Base-by-base conservation (phyloP, 2,888 invertebrate genomes). In the Rosalia funebris region DNA sequence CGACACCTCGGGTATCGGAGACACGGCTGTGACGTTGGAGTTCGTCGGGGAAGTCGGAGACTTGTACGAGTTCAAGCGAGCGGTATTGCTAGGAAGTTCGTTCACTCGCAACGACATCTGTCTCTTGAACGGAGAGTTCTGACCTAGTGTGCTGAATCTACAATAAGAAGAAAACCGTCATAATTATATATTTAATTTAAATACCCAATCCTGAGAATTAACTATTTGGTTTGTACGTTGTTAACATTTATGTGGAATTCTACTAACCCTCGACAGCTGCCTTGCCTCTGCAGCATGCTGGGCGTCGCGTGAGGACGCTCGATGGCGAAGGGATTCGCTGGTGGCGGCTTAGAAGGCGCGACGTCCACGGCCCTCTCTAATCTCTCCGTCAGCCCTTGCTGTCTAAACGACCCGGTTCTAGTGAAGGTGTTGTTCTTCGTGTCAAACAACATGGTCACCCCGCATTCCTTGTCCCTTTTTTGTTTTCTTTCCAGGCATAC, bases 401-500 rank as follows among this genome's bases (percentile, higher is more conserved):
- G 92, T 62, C 96, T 85, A 82, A 98, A 98, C 53, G 96, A 96
- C 0, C 97, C 82, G 71, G 91, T 93, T 50, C 97, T 85, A 2
- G 96, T 96, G 81, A 98, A 98, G 44, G 95, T 94, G 48, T 94
- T 91, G 78, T 91, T 93, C 75, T 92, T 91, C 42, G 91, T 88
- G 79, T 95, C 95, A 77, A 94, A 95, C 76, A 92, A 93, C 93
- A 95, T 95, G 37, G 93, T 93, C 9, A 95, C 95, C 7, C 92
- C 92, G 79, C 94, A 95, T 81, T 98, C 98, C 81, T 96, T 97
- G 81, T 99, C 98, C 63, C 98, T 87, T 68, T 95, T 92, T 82
- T 98, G 97, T 82, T 99, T 99, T 75, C 96, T 89, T 81, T 99
- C 99, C 71, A 99, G 84, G 77, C 99, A 99, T 1, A 98, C 96